Evolutionary conservation across 2,888 invertebrate species (phyloP).

Genomic region (Gnatocerus cornutus): DNA sequence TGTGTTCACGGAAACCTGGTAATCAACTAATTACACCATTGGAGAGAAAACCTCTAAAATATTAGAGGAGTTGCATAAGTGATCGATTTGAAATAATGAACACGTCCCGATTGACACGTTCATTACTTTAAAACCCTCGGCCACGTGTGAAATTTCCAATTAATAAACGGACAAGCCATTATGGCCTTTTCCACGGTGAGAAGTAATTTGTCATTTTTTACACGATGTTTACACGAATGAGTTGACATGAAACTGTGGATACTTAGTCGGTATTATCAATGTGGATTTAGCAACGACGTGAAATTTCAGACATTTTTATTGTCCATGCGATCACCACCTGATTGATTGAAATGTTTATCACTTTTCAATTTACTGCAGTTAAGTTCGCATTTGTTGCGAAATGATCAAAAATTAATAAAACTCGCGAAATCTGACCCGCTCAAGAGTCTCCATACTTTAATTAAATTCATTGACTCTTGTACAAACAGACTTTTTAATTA

Average conservation of each 20-base stretch:
- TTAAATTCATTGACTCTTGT: neutral
- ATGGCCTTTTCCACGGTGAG: conserved; percentile 34
- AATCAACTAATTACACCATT: conserved; percentile 27
- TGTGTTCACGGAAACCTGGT: neutral
- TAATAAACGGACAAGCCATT: conserved; percentile 38
- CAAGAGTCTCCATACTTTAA: neutral
- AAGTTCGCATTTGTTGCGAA: neutral
- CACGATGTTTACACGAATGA: neutral
- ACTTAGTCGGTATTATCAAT: neutral
- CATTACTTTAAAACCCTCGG: conserved; percentile 34
- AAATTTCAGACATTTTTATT: no score
- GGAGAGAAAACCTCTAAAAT: conserved; percentile 10
- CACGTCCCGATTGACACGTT: conserved; percentile 33
- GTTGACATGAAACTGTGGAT: neutral
- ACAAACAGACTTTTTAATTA: neutral
- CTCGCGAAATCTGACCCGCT: neutral
- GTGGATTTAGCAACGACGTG: no score
- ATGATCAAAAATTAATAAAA: neutral
- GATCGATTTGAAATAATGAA: conserved; percentile 43
- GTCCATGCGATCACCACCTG: no score
- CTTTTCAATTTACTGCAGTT: neutral
- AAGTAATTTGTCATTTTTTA: conserved; percentile 16
- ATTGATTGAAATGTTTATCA: no score
- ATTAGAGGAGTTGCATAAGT: conserved; percentile 21
- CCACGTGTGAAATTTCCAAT: conserved; percentile 51